Evolutionary conservation across 1,140 invertebrate species (phyloP).

Genomic region (Cardiocondyla obscurior): DNA sequence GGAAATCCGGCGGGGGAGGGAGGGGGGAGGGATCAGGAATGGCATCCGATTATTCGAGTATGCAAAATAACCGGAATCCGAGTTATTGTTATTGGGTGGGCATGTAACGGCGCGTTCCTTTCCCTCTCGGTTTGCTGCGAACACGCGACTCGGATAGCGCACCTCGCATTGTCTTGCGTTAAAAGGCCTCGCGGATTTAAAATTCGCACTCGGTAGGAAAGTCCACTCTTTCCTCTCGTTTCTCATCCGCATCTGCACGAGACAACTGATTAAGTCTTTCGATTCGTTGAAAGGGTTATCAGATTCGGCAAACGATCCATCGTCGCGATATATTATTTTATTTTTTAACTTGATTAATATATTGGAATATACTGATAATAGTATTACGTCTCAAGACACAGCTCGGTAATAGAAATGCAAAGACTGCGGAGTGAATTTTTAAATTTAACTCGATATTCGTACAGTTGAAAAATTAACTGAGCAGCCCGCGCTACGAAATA

Average conservation of each 20-base stretch:
- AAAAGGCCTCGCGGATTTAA: constrained; percentile 13
- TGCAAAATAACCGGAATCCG: constrained; percentile 70
- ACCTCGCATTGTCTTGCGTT: background rate
- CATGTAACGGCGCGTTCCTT: constrained; percentile 9
- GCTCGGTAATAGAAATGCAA: constrained; percentile 23
- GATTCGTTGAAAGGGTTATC: constrained; percentile 57
- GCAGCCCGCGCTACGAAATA: constrained; percentile 27
- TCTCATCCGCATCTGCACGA: constrained; percentile 28
- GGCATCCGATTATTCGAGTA: constrained; percentile 72
- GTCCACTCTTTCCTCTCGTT: too few species aligned
- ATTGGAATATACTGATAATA: constrained; percentile 1
- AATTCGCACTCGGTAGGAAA: constrained; percentile 3
- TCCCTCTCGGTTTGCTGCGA: background rate
- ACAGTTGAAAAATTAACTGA: constrained; percentile 42
- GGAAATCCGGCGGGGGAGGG: constrained; percentile 1
- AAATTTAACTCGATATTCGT: constrained; percentile 48
- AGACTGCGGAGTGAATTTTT: constrained; percentile 32
- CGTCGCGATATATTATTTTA: constrained; percentile 56
- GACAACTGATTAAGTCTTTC: constrained; percentile 52
- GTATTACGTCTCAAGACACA: constrained; percentile 4
- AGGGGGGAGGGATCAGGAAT: background rate
- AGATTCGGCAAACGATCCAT: constrained; percentile 39
- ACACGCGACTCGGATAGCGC: background rate
- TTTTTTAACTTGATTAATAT: background rate
- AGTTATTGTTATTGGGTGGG: constrained; percentile 69